A percentile compares a stretch with the other conserved stretches of the same genome.
Conservation (phyloP, 2,888 invertebrate species). For the Chesias legatella region DNA sequence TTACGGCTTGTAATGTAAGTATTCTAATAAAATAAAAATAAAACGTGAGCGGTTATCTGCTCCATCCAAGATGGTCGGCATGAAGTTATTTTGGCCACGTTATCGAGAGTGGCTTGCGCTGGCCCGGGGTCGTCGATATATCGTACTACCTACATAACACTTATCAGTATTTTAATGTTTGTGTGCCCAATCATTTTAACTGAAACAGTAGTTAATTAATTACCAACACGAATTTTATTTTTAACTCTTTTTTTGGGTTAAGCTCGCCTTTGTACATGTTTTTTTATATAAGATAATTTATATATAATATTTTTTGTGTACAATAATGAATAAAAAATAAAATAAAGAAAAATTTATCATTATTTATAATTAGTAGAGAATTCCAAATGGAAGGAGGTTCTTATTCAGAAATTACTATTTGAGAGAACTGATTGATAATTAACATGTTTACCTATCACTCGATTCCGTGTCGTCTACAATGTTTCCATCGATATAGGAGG, state of each 20-base stretch:
- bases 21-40: conserved; percentile 51
- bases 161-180: conserved; percentile 54
- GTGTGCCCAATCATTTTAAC: conserved; percentile 17
- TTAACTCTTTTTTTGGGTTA: too few relatives aligned
- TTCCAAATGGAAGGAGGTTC: too few relatives aligned
- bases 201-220: neutral
- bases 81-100: conserved; percentile 73
- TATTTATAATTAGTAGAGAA: neutral
- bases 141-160: conserved; percentile 55
- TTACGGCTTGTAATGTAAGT: conserved; percentile 32
- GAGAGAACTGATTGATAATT: too few relatives aligned
- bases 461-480: too few relatives aligned
- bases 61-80: conserved; percentile 54
- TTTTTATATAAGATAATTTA: too few relatives aligned
- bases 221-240: too few relatives aligned
- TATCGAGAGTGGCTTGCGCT: conserved; percentile 61
- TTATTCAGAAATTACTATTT: too few relatives aligned
- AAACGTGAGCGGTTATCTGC: conserved; percentile 52
- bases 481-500: too few relatives aligned
- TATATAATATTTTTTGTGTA: too few relatives aligned
- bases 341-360: neutral
- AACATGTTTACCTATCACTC: too few relatives aligned
- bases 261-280: too few relatives aligned
- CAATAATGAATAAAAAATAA: too few relatives aligned
- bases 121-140: conserved; percentile 62